Evolutionary conservation across 2,888 invertebrate species (phyloP).

Genomic region (Anticlea derivata): DNA sequence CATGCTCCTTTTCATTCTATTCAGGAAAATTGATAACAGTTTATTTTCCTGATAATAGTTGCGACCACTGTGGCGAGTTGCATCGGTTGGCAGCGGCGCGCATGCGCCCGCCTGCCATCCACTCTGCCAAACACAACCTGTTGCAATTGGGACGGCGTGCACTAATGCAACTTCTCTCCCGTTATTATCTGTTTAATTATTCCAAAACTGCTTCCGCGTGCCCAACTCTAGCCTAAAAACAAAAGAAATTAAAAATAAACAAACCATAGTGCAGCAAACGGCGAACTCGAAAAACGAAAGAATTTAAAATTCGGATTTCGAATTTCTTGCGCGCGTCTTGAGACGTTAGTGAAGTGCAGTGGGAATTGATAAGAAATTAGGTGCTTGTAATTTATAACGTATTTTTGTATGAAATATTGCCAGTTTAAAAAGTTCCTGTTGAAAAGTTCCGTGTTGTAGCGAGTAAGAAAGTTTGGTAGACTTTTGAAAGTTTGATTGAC

Average conservation of each 20-base stretch:
- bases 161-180: constrained; percentile 73
- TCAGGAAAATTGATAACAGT: constrained; percentile 19
- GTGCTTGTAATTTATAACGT: constrained; percentile 57
- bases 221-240: constrained; percentile 28
- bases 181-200: constrained; percentile 60
- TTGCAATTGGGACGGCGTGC: constrained; percentile 79
- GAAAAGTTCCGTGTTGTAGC: constrained; percentile 34
- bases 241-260: constrained; percentile 31
- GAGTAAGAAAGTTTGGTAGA: constrained; percentile 34
- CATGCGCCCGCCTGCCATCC: constrained; percentile 58
- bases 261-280: constrained; percentile 33
- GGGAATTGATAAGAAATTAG: constrained; percentile 59
- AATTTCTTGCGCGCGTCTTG: constrained; percentile 65
- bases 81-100: constrained; percentile 57
- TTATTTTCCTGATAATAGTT: constrained; percentile 30
- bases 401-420: constrained; percentile 37
- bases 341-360: constrained; percentile 67
- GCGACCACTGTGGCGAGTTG: constrained; percentile 66
- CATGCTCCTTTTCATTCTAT: neutral
- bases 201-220: constrained; percentile 39
- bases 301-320: constrained; percentile 35
- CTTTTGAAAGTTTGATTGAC: constrained; percentile 42
- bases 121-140: constrained; percentile 79
- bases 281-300: constrained; percentile 29
- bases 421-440: constrained; percentile 49